Conservation (phyloP, 2,797 vertebrate genomes). For the Acrossocheilus fasciatus region DNA sequence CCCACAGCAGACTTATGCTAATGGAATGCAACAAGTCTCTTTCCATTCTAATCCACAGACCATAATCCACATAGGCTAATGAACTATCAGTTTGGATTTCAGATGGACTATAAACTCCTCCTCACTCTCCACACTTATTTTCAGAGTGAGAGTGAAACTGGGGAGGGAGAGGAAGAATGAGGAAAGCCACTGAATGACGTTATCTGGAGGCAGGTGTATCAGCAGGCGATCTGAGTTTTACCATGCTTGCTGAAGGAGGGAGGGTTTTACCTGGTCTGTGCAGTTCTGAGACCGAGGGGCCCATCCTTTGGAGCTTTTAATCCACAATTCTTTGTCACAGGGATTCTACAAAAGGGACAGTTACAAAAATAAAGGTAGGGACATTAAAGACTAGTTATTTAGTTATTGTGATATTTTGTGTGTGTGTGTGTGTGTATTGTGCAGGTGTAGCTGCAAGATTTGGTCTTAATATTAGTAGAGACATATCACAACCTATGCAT, state of each 20-base stretch:
- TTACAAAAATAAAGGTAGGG: slow-evolving; percentile 30
- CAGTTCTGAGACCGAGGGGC: background rate
- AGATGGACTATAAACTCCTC: slow-evolving; percentile 64
- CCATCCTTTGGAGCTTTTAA: slow-evolving; percentile 1
- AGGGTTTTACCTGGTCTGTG: background rate
- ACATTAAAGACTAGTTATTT: background rate
- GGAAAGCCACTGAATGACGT: slow-evolving; percentile 11
- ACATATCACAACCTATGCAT: background rate
- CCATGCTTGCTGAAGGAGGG: slow-evolving; percentile 31
- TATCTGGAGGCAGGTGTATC: background rate
- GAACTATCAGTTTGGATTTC: slow-evolving; percentile 71
- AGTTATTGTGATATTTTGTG: background rate
- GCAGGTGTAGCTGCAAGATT: background rate
- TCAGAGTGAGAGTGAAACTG: slow-evolving; percentile 22
- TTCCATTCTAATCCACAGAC: slow-evolving; percentile 65
- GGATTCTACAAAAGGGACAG: background rate
- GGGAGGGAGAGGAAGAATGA: slow-evolving; percentile 29
- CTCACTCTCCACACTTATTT: slow-evolving; percentile 58
- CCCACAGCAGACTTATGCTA: slow-evolving; percentile 66
- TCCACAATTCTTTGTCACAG: slow-evolving; percentile 6
- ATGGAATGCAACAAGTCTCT: slow-evolving; percentile 64
- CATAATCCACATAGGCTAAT: slow-evolving; percentile 74
- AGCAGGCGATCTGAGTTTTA: background rate
- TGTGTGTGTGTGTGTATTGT: background rate
- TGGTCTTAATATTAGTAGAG: background rate